These are phyloP conservation scores for Octopus bimaculoides DNA, from an alignment of 1,140 invertebrate genomes.

Conservation along the genomic window DNA sequence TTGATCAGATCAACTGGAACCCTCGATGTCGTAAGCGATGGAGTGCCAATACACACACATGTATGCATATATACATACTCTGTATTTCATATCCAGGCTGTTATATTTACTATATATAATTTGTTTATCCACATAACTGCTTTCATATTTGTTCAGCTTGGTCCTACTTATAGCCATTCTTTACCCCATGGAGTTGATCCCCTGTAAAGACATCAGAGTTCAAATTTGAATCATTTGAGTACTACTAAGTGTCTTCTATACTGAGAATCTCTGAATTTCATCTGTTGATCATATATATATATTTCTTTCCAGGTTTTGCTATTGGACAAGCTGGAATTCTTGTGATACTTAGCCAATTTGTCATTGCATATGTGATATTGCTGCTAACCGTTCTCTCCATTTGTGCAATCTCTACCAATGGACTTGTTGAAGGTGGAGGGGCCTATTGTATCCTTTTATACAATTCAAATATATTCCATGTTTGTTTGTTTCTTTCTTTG, in stretches of 20 bases:
- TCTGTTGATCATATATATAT: neutral
- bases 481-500: too few relatives aligned
- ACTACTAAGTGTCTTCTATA: too few relatives aligned
- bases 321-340: constrained; percentile 94
- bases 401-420: constrained; percentile 98
- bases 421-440: constrained; percentile 96
- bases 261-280: neutral
- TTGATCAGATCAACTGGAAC: too few relatives aligned
- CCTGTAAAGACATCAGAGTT: neutral
- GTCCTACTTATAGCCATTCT: too few relatives aligned
- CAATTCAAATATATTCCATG: too few relatives aligned
- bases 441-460: constrained; percentile 92
- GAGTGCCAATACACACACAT: too few relatives aligned
- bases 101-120: too few relatives aligned
- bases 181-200: neutral
- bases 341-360: constrained; percentile 80
- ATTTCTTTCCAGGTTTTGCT: constrained; percentile 77
- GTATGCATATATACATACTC: too few relatives aligned
- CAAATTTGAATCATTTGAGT: neutral
- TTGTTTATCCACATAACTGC: too few relatives aligned
- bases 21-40: too few relatives aligned
- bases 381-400: constrained; percentile 95
- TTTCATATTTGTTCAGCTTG: too few relatives aligned
- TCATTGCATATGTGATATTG: constrained; percentile 91
- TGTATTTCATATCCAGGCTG: too few relatives aligned